Evolutionary conservation across 1,140 invertebrate genomes (phyloP).

Genomic region (Trachymyrmex septentrionalis): DNA sequence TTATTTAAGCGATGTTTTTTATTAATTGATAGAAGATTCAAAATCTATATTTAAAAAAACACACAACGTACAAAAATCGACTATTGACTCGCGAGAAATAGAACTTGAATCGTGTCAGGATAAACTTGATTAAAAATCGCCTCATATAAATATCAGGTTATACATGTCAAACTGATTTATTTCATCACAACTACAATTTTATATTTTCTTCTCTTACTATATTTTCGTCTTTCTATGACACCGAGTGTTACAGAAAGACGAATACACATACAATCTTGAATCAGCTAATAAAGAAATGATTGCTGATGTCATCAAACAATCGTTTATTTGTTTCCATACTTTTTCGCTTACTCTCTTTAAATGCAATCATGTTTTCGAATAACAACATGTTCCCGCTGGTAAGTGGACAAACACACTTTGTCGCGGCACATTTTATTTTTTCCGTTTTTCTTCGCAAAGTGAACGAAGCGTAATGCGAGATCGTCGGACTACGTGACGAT

Average conservation of each 20-base stretch:
- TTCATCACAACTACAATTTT: not conserved
- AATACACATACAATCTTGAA: not conserved
- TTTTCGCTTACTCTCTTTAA: constrained; percentile 31
- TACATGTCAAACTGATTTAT: not conserved
- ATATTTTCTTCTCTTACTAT: too few species aligned
- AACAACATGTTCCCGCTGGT: not conserved
- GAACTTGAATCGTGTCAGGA: not conserved
- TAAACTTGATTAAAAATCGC: too few species aligned
- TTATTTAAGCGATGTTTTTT: not conserved
- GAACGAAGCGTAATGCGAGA: constrained; percentile 37
- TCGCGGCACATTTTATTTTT: constrained; percentile 9
- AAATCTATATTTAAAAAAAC: not conserved
- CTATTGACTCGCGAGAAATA: not conserved
- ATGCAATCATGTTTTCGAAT: constrained; percentile 23
- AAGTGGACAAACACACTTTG: constrained; percentile 28
- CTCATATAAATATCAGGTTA: not conserved
- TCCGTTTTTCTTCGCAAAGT: constrained; percentile 26
- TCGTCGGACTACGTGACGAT: constrained; percentile 63
- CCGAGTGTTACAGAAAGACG: not conserved
- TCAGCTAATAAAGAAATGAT: not conserved
- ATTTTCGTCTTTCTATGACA: not conserved
- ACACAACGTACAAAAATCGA: not conserved
- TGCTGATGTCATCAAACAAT: not conserved
- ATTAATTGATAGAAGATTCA: not conserved
- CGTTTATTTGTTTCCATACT: constrained; percentile 16